A percentile compares a stretch with the other conserved stretches of the same genome.
These are phyloP conservation scores for Phylloscopus trochiloides DNA, from an alignment of 2,113 vertebrate genomes.

Conservation along the genomic window DNA sequence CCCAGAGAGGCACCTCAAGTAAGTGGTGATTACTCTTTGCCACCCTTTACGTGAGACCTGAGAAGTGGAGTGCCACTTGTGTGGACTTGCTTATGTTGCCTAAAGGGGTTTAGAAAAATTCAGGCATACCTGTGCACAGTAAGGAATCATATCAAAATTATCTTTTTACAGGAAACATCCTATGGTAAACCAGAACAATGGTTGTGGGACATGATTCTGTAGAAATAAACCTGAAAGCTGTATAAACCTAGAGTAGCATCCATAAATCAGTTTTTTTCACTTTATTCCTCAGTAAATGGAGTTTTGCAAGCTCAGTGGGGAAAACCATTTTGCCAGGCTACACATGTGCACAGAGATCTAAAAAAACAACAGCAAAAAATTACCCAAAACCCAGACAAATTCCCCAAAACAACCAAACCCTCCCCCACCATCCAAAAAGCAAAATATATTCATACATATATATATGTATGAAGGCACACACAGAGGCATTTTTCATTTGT, in stretches of 20 bases:
- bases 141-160: background rate
- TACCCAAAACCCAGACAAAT: background rate
- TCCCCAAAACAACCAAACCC: background rate
- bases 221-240: background rate
- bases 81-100: background rate
- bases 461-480: background rate
- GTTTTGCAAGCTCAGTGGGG: background rate
- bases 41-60: background rate
- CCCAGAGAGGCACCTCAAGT: background rate
- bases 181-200: background rate
- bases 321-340: background rate
- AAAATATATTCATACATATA: background rate
- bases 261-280: background rate
- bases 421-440: background rate
- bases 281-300: background rate
- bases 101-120: background rate
- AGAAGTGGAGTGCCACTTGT: background rate
- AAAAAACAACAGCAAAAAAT: background rate
- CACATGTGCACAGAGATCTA: background rate
- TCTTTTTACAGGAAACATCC: background rate
- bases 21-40: background rate
- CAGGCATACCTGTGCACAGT: background rate
- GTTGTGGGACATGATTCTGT: background rate
- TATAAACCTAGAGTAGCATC: background rate
- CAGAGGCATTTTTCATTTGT: background rate